These are phyloP conservation scores for Empis livida DNA, from an alignment of 2,888 invertebrate species.

Conservation along the genomic window DNA sequence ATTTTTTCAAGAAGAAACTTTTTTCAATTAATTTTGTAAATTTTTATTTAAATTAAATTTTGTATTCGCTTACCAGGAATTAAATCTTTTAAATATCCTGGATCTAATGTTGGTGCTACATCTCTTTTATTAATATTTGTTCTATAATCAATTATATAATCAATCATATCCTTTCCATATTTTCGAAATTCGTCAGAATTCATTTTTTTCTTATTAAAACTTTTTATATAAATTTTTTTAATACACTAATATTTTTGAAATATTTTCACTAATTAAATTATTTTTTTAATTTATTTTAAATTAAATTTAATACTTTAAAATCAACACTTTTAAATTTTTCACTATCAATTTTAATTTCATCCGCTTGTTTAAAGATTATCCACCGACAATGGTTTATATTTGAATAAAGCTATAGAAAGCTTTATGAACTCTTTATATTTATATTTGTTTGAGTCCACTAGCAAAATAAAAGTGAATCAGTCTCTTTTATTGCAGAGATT, in stretches of 20 bases:
- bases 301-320: not conserved
- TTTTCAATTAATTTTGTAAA: no score
- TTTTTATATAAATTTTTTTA: not conserved
- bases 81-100: slow-evolving; percentile 59
- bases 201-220: no score
- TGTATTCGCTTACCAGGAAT: slow-evolving; percentile 40
- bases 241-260: not conserved
- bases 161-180: slow-evolving; percentile 69
- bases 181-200: slow-evolving; percentile 60
- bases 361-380: no score
- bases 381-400: not conserved
- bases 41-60: not conserved
- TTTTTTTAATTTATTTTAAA: slow-evolving; percentile 2
- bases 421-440: no score
- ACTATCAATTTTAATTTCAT: not conserved
- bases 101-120: slow-evolving; percentile 65
- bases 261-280: not conserved
- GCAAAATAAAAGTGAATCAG: no score
- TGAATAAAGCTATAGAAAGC: no score
- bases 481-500: no score
- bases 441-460: no score
- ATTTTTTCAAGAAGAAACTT: no score
- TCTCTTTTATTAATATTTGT: slow-evolving; percentile 50
- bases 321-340: slow-evolving; percentile 4
- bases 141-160: slow-evolving; percentile 69